Percentiles rank a stretch among this genome's conserved stretches.
Evolutionary conservation across 92 coral and sea anemone genomes (phyloP).

Genomic region (Parazoanthus darwini): DNA sequence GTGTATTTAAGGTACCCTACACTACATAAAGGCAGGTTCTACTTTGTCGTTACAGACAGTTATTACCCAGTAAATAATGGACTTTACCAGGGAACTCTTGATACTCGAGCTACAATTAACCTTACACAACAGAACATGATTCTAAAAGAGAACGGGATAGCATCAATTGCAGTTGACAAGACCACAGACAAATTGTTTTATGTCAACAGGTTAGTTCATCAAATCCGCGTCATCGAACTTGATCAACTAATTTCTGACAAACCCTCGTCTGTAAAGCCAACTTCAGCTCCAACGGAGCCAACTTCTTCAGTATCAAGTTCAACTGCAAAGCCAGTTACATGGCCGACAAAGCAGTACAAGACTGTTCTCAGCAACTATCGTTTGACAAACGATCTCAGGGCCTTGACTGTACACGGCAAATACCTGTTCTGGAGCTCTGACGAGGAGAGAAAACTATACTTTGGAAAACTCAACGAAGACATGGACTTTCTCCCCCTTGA

Average conservation of each 20-base stretch:
- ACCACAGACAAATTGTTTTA: slow-evolving; percentile 6
- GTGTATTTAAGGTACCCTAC: not conserved
- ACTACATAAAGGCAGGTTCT: not conserved
- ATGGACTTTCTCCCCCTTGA: slow-evolving; percentile 10
- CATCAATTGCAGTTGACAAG: not conserved
- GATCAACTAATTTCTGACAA: not conserved
- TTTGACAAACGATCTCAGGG: slow-evolving; percentile 1
- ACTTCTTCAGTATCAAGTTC: not conserved
- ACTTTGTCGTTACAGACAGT: not conserved
- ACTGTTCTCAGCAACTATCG: slow-evolving; percentile 17
- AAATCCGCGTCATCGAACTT: not conserved
- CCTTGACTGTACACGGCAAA: slow-evolving; percentile 1
- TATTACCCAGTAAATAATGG: not conserved
- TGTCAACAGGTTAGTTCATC: not conserved
- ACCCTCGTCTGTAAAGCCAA: slow-evolving; percentile 1
- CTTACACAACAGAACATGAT: not conserved
- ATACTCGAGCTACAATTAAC: not conserved
- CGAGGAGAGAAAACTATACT: not conserved
- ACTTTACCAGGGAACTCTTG: not conserved
- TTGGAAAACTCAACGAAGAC: slow-evolving; percentile 22
- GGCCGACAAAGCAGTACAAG: not conserved
- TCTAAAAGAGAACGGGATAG: not conserved
- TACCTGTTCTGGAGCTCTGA: slow-evolving; percentile 14
- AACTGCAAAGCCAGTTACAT: not conserved
- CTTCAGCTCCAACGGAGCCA: not conserved